Evolutionary conservation across 1,140 invertebrate species (phyloP).

Genomic region (Helicoverpa zea): DNA sequence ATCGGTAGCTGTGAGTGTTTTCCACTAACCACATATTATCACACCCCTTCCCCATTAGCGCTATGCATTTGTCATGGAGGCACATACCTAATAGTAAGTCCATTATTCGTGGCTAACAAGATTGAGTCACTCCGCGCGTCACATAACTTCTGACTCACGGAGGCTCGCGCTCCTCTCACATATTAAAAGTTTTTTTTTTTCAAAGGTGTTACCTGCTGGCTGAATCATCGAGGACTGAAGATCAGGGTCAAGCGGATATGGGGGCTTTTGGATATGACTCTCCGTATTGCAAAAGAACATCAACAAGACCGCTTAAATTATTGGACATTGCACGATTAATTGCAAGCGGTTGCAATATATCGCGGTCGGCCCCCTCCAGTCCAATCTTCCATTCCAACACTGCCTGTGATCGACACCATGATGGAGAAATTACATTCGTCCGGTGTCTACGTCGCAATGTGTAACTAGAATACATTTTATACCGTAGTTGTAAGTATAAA

Average conservation of each 20-base stretch:
- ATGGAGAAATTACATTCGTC: conserved; percentile 81
- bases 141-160: conserved; percentile 76
- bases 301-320: conserved; percentile 32
- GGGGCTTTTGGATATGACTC: conserved; percentile 14
- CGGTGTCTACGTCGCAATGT: conserved; percentile 77
- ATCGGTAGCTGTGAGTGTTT: neutral
- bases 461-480: conserved; percentile 65
- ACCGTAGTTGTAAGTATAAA: conserved; percentile 51
- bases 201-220: conserved; percentile 72
- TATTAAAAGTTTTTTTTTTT: conserved; percentile 65
- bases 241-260: conserved; percentile 59
- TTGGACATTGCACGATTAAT: conserved; percentile 1
- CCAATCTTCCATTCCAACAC: conserved; percentile 71
- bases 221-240: conserved; percentile 66
- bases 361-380: conserved; percentile 47
- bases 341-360: neutral
- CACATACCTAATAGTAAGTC: conserved; percentile 37
- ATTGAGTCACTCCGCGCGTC: conserved; percentile 76
- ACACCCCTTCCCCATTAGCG: conserved; percentile 21
- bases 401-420: conserved; percentile 79
- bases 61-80: conserved; percentile 48
- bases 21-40: neutral
- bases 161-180: conserved; percentile 61
- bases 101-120: conserved; percentile 62
- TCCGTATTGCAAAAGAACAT: conserved; percentile 20